Percentiles rank a stretch among this genome's conserved stretches.
These are phyloP conservation scores for Dicrurus megarhynchus DNA, from an alignment of 2,113 vertebrate species.

Conservation along the genomic window DNA sequence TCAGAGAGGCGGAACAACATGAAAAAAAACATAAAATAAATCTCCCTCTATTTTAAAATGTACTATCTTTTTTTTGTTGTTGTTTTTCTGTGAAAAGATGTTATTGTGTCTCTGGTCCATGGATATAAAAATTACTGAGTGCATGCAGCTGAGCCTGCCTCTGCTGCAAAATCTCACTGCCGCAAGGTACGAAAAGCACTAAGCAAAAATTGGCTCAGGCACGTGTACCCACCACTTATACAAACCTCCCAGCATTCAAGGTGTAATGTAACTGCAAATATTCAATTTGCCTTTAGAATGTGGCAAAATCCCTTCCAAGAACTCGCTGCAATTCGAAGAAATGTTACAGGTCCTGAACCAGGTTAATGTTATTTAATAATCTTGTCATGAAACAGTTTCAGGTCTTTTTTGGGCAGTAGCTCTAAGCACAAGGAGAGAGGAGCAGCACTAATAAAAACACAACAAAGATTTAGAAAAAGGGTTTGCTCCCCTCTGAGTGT, in stretches of 20 bases:
- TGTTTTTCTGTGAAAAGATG: background rate
- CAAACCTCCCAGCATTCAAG: background rate
- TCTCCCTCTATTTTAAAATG: constrained; percentile 32
- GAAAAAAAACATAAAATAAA: constrained; percentile 46
- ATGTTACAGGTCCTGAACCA: background rate
- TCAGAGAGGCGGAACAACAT: constrained; percentile 25
- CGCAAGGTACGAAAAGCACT: background rate
- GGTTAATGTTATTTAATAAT: background rate
- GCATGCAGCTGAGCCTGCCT: background rate
- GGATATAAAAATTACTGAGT: constrained; percentile 21
- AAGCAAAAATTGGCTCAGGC: background rate
- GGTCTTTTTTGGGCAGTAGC: background rate
- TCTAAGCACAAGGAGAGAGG: background rate
- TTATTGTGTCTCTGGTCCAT: constrained; percentile 15
- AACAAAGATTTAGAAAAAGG: background rate
- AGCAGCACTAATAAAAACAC: background rate
- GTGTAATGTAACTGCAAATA: background rate
- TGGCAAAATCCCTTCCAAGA: background rate
- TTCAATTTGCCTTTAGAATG: background rate
- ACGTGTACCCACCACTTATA: background rate
- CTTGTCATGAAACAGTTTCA: background rate
- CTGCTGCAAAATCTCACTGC: background rate
- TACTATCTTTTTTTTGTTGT: background rate
- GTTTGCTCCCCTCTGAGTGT: background rate
- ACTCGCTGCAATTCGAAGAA: background rate